phyloP scores from a whole-genome alignment of 2,888 invertebrate species.

The Synanthedon tipuliformis region DNA sequence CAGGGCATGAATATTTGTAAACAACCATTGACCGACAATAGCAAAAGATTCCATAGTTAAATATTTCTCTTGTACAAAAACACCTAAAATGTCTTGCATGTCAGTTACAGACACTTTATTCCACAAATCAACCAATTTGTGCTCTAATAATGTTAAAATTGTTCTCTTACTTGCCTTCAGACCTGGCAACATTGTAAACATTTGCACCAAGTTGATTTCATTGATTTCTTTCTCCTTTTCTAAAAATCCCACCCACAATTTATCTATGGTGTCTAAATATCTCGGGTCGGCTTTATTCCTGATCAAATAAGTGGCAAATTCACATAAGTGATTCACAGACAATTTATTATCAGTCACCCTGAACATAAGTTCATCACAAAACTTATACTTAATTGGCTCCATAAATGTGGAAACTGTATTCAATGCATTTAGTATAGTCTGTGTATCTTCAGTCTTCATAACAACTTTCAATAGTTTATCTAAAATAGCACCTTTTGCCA shows the following conservation, averaged over 20 bases:
- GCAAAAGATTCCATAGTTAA: conserved; percentile 49
- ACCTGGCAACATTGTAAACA: conserved; percentile 69
- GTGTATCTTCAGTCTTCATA: conserved; percentile 56
- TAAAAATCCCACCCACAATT: conserved; percentile 75
- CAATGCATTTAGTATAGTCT: conserved; percentile 53
- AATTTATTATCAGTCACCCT: conserved; percentile 72
- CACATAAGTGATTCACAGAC: conserved; percentile 69
- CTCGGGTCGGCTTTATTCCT: conserved; percentile 51
- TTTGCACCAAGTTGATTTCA: conserved; percentile 64
- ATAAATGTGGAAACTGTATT: conserved; percentile 46
- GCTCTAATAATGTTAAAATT: conserved; percentile 69
- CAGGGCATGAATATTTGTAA: conserved; percentile 70
- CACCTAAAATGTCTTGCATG: conserved; percentile 59
- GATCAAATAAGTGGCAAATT: conserved; percentile 67
- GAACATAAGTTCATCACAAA: conserved; percentile 73
- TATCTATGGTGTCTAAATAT: conserved; percentile 69
- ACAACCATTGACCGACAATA: conserved; percentile 67
- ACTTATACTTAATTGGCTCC: conserved; percentile 56
- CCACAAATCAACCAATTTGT: conserved; percentile 69
- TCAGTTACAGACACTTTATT: conserved; percentile 56
- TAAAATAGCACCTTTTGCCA: conserved; percentile 57
- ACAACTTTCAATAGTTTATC: conserved; percentile 56
- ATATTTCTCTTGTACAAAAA: conserved; percentile 46
- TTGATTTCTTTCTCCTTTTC: conserved; percentile 69
- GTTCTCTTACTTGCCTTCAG: conserved; percentile 72